Evolutionary conservation across 2,888 invertebrate genomes (phyloP).

Genomic region (Bimastos eiseni): DNA sequence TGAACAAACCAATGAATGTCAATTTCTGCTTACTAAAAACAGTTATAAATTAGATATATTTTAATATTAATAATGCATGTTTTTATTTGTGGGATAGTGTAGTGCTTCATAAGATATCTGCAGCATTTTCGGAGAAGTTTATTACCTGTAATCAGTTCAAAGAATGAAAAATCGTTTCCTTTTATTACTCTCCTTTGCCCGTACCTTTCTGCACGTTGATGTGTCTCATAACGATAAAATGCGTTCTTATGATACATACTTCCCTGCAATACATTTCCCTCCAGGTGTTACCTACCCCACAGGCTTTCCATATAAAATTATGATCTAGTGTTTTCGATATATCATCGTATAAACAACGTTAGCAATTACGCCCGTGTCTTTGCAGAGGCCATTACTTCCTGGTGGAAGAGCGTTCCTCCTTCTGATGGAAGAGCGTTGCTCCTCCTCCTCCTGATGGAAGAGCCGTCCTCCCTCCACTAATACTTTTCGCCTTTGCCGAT

Average conservation of each 20-base stretch:
- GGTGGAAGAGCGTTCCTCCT: too few species aligned
- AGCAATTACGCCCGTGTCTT: not conserved
- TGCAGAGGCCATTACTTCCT: not conserved
- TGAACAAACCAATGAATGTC: not conserved
- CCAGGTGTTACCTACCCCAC: not conserved
- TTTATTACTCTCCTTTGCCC: constrained; percentile 2
- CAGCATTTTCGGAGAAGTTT: not conserved
- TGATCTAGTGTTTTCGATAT: not conserved
- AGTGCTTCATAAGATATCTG: not conserved
- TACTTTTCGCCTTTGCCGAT: not conserved
- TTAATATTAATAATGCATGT: not conserved
- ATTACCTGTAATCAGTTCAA: not conserved
- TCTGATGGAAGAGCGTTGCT: too few species aligned
- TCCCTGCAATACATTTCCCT: not conserved
- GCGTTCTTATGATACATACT: not conserved
- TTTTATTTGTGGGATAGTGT: not conserved
- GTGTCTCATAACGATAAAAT: not conserved
- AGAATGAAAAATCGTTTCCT: not conserved
- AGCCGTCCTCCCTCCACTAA: too few species aligned
- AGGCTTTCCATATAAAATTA: not conserved
- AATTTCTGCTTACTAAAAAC: not conserved
- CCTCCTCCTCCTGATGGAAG: not conserved
- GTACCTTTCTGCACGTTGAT: not conserved
- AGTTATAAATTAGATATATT: not conserved
- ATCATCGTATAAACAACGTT: constrained; percentile 1